Evolutionary conservation across 30 jellyfish, hydroid and myxozoan genomes (phyloP).

Genomic region (Cassiopea andromeda): DNA sequence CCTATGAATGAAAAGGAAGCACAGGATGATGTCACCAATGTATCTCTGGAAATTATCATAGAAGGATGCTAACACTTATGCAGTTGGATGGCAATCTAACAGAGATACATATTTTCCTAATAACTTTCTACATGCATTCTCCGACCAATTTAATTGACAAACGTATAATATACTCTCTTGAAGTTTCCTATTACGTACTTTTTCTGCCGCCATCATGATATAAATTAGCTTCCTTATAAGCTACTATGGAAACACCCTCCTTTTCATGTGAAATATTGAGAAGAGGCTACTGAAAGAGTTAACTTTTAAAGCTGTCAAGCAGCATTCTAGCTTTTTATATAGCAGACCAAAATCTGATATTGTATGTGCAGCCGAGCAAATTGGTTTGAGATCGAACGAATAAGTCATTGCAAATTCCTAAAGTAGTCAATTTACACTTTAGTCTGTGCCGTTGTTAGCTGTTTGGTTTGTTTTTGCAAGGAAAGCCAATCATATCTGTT

Average conservation of each 20-base stretch:
- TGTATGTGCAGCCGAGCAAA: neutral
- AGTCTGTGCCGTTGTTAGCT: no score
- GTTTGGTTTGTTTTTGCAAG: neutral
- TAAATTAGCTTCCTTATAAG: conserved; percentile 6
- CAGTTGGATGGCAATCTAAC: neutral
- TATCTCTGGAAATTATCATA: no score
- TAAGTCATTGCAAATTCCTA: no score
- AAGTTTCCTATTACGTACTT: conserved; percentile 11
- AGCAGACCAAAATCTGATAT: neutral
- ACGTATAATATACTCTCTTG: neutral
- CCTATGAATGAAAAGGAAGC: neutral
- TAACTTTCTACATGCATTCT: neutral
- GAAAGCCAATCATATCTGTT: neutral
- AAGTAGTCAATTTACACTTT: no score
- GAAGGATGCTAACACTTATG: neutral
- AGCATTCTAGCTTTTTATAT: neutral
- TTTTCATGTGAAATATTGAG: neutral
- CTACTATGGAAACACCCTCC: conserved; percentile 46
- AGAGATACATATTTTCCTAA: neutral
- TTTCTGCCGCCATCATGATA: conserved; percentile 48
- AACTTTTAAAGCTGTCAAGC: neutral
- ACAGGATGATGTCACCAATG: no score
- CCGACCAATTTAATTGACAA: neutral
- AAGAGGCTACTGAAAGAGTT: conserved; percentile 28
- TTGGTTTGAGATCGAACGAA: no score